phyloP scores from a whole-genome alignment of 1,140 invertebrate species.

The Batillaria attramentaria region DNA sequence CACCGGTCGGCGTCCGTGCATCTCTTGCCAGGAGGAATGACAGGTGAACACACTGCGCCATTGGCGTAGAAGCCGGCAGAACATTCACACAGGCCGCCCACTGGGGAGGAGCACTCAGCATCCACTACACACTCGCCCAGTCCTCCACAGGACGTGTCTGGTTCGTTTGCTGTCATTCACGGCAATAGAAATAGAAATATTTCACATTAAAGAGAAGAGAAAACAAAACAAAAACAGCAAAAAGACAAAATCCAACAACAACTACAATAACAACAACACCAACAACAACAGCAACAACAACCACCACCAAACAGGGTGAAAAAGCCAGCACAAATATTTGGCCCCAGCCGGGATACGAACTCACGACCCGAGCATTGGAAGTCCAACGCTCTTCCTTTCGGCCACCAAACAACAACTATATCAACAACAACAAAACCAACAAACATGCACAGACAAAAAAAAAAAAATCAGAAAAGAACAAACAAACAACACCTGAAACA shows the following conservation, averaged over 20 bases:
- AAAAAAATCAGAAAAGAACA: too few species aligned
- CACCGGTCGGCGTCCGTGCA: constrained; percentile 16
- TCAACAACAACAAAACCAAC: too few species aligned
- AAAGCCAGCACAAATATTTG: too few species aligned
- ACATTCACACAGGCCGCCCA: constrained; percentile 39
- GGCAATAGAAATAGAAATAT: neutral
- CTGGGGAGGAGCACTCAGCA: constrained; percentile 35
- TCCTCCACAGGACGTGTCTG: constrained; percentile 12
- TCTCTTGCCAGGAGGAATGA: constrained; percentile 13
- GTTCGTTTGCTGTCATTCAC: neutral
- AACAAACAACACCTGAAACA: too few species aligned
- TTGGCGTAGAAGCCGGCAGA: constrained; percentile 25
- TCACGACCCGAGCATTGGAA: too few species aligned
- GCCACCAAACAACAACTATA: too few species aligned
- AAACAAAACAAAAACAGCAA: neutral
- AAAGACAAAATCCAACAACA: neutral
- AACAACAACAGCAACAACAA: constrained; percentile 6
- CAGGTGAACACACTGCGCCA: constrained; percentile 23
- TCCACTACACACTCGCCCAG: constrained; percentile 32
- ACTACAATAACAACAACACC: too few species aligned
- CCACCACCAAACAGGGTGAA: neutral
- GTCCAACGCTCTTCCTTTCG: too few species aligned
- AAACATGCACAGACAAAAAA: too few species aligned
- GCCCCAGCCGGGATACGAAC: too few species aligned
- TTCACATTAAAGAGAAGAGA: neutral